These are phyloP conservation scores for Melanotaenia maccullochi DNA, from an alignment of 2,797 vertebrate genomes.

Conservation along the genomic window DNA sequence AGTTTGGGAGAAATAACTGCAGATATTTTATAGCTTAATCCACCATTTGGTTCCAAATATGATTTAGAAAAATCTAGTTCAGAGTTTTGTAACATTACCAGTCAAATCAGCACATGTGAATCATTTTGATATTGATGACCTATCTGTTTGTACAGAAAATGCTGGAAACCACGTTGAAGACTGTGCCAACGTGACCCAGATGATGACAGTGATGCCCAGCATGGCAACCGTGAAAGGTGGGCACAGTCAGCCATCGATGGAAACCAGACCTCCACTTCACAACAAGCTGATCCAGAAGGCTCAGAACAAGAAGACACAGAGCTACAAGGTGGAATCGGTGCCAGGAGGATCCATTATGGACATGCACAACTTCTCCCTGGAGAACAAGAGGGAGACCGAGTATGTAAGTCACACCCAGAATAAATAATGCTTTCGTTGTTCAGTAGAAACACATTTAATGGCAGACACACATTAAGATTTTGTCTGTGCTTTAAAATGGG, in stretches of 20 bases:
- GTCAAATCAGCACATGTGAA: neutral
- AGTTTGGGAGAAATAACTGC: neutral
- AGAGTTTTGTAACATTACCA: neutral
- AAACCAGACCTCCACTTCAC: constrained; percentile 78
- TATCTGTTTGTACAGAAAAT: constrained; percentile 77
- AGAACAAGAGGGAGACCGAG: constrained; percentile 91
- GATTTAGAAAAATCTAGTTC: constrained; percentile 9
- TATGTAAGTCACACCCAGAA: constrained; percentile 86
- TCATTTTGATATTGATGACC: constrained; percentile 6
- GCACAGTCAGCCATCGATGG: constrained; percentile 51
- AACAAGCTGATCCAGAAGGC: constrained; percentile 89
- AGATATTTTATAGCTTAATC: constrained; percentile 5
- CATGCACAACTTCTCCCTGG: constrained; percentile 92
- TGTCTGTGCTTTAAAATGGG: constrained; percentile 3
- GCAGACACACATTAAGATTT: constrained; percentile 10
- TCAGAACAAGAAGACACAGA: constrained; percentile 87
- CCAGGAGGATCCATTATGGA: constrained; percentile 85
- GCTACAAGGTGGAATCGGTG: constrained; percentile 89
- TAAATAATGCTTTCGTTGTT: constrained; percentile 8
- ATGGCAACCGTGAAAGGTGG: constrained; percentile 52
- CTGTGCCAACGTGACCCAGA: constrained; percentile 66
- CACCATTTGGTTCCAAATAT: neutral
- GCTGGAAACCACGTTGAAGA: constrained; percentile 84
- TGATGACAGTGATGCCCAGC: constrained; percentile 35
- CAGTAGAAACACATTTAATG: constrained; percentile 4